Percentiles rank a stretch among this genome's conserved stretches.
Conservation (phyloP, 1,140 invertebrate species). For the Dufourea novaeangliae region DNA sequence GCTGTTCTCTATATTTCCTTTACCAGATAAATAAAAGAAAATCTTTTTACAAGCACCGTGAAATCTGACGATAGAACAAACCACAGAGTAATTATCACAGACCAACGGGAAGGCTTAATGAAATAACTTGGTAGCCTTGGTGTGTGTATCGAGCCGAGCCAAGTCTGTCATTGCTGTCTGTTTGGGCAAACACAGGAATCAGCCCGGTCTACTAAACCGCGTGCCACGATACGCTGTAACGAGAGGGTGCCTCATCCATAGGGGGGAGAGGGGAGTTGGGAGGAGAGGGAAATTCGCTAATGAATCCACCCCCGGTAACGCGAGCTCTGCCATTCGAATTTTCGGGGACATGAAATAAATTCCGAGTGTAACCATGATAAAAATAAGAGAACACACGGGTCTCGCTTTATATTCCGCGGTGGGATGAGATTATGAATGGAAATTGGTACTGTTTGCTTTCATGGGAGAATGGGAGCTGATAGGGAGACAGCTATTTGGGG, state of each 20-base stretch:
- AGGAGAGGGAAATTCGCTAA: slow-evolving; percentile 67
- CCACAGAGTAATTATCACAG: slow-evolving; percentile 60
- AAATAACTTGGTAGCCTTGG: slow-evolving; percentile 65
- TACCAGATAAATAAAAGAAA: slow-evolving; percentile 26
- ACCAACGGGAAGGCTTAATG: slow-evolving; percentile 50
- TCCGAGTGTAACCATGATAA: slow-evolving; percentile 23
- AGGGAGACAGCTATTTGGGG: neutral
- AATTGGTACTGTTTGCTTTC: slow-evolving; percentile 8
- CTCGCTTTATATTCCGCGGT: neutral
- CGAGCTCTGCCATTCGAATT: slow-evolving; percentile 1
- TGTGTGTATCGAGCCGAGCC: slow-evolving; percentile 42
- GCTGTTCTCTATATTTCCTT: slow-evolving; percentile 1
- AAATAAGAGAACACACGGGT: neutral
- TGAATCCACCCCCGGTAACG: slow-evolving; percentile 61
- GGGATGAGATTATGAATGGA: slow-evolving; percentile 3
- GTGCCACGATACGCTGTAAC: slow-evolving; percentile 57
- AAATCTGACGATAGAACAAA: slow-evolving; percentile 36
- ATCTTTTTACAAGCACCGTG: slow-evolving; percentile 22
- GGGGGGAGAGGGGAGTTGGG: slow-evolving; percentile 56
- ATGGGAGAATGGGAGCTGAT: neutral
- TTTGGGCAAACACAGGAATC: slow-evolving; percentile 73
- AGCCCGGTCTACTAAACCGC: slow-evolving; percentile 49
- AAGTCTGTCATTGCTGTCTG: slow-evolving; percentile 63
- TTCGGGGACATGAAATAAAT: slow-evolving; percentile 26
- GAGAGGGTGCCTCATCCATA: slow-evolving; percentile 49